Percentiles rank a stretch among this genome's conserved stretches.
phyloP scores from a whole-genome alignment of 2,797 vertebrate species.

The Hybognathus amarus region DNA sequence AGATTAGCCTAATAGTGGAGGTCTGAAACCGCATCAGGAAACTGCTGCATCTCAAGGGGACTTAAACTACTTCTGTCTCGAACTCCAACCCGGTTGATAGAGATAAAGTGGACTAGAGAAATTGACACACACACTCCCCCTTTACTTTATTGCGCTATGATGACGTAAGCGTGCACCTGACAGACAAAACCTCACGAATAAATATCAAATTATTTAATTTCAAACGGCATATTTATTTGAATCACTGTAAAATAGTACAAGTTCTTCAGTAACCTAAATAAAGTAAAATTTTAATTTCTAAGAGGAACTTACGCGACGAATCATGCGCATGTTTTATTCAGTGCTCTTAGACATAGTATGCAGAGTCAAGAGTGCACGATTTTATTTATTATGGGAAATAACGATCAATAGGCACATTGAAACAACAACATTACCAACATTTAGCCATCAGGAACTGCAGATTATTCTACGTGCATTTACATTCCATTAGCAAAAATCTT shows the following conservation, averaged over 20 bases:
- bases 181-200: neutral
- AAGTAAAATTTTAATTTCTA: neutral
- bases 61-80: neutral
- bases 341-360: neutral
- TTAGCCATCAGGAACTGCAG: neutral
- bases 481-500: neutral
- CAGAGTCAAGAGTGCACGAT: neutral
- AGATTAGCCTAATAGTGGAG: slow-evolving; percentile 19
- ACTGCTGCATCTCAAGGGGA: neutral
- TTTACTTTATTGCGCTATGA: neutral
- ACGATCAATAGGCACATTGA: neutral
- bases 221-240: neutral
- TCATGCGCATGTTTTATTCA: neutral
- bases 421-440: neutral
- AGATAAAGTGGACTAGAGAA: neutral
- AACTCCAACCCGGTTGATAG: neutral
- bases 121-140: neutral
- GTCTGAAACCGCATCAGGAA: neutral
- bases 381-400: neutral
- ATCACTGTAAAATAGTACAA: neutral
- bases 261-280: neutral
- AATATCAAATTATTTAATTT: neutral
- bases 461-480: neutral
- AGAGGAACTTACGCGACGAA: neutral
- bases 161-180: slow-evolving; percentile 26